These are phyloP conservation scores for Choloepus didactylus DNA, from an alignment of 2,797 vertebrate species.

Conservation along the genomic window DNA sequence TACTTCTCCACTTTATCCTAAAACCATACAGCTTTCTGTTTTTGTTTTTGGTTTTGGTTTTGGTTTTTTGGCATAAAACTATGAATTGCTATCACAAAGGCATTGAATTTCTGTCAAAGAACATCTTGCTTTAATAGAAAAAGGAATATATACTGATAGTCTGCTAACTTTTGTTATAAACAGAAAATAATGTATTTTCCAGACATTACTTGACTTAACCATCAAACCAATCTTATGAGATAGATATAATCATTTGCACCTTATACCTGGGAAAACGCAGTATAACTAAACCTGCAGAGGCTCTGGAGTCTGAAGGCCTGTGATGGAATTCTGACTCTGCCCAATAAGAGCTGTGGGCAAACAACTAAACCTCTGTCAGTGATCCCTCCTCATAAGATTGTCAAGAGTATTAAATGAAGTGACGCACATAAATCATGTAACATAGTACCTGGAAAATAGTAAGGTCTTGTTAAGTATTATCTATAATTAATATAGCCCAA, in stretches of 20 bases:
- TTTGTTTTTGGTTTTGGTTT: too few relatives aligned
- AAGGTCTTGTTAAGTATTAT: background rate
- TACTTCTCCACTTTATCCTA: background rate
- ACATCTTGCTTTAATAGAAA: background rate
- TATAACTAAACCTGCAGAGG: background rate
- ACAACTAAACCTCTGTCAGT: background rate
- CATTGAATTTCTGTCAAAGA: background rate
- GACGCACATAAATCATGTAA: background rate
- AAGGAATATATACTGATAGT: background rate
- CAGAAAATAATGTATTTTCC: background rate
- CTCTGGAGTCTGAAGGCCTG: background rate
- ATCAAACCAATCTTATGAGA: background rate
- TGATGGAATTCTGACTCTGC: background rate
- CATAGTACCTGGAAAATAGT: background rate
- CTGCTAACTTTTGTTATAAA: background rate
- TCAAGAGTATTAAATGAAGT: slow-evolving; percentile 17
- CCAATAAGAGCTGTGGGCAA: background rate
- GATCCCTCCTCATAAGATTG: background rate
- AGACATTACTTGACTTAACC: background rate
- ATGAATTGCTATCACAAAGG: background rate
- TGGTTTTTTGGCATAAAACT: background rate
- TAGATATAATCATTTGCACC: slow-evolving; percentile 11
- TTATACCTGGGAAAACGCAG: background rate
- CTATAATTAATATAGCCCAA: slow-evolving; percentile 8
- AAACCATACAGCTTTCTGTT: background rate